Percentiles rank a stretch among this genome's conserved stretches.
These are phyloP conservation scores for Luffia ferchaultella DNA, from an alignment of 2,888 invertebrate species.

Conservation along the genomic window DNA sequence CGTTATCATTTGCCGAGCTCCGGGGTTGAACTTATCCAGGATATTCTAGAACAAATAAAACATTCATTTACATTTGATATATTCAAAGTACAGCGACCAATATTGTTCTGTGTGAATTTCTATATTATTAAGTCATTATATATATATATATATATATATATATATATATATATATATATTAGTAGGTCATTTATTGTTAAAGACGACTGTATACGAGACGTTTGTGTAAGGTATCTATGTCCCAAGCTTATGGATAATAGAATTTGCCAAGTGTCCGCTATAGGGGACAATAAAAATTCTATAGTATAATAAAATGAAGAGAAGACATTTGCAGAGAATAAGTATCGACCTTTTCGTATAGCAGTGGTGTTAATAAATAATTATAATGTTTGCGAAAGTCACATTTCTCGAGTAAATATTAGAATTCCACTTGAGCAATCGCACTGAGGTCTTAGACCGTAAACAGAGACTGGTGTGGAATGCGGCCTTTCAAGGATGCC, in stretches of 20 bases:
- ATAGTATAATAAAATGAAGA: neutral
- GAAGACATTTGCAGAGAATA: too few relatives aligned
- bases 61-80: neutral
- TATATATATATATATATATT: neutral
- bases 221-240: neutral
- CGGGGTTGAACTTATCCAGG: constrained; percentile 95
- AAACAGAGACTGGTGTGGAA: constrained; percentile 42
- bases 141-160: too few relatives aligned
- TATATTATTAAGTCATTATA: too few relatives aligned
- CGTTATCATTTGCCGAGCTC: constrained; percentile 91
- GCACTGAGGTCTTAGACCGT: constrained; percentile 42
- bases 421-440: neutral
- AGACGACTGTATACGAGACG: neutral
- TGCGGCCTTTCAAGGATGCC: constrained; percentile 64
- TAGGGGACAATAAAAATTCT: neutral
- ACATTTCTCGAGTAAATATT: neutral
- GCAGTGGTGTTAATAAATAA: too few relatives aligned
- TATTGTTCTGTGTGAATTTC: neutral
- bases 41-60: constrained; percentile 81
- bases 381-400: neutral
- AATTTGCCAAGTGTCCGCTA: neutral
- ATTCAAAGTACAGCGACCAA: neutral
- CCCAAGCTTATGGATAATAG: neutral
- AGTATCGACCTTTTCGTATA: neutral
- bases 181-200: neutral